phyloP scores from a whole-genome alignment of 2,113 vertebrate genomes.

The Syngnathoides biaculeatus region DNA sequence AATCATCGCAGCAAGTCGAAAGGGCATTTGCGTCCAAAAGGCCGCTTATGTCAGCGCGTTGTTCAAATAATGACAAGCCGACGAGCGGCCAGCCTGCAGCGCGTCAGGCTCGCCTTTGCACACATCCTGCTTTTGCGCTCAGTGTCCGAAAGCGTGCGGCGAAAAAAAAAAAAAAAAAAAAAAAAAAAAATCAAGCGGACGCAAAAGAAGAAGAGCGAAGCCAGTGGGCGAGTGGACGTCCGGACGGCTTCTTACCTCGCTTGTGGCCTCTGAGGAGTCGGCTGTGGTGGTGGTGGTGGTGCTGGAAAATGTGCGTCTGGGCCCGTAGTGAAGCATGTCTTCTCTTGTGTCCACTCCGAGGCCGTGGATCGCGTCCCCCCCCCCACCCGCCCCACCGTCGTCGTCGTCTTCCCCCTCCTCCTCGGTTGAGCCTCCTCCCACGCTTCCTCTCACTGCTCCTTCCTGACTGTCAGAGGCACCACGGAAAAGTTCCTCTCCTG shows the following conservation, averaged over 20 bases:
- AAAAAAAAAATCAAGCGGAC: background rate
- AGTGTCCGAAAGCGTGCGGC: background rate
- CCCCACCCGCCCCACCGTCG: conserved; percentile 42
- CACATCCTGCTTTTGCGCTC: conserved; percentile 24
- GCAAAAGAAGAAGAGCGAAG: background rate
- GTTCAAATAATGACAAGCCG: conserved; percentile 73
- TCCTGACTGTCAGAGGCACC: conserved; percentile 62
- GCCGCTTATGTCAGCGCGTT: conserved; percentile 52
- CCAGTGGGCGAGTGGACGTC: background rate
- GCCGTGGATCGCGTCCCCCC: conserved; percentile 20
- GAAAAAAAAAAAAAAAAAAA: conserved; percentile 26
- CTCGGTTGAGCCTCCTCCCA: conserved; percentile 48
- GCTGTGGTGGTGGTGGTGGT: conserved; percentile 63
- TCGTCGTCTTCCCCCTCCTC: too few relatives aligned
- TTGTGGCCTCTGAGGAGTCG: conserved; percentile 41
- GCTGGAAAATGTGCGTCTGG: conserved; percentile 48
- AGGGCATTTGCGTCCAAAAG: conserved; percentile 28
- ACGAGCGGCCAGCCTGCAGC: conserved; percentile 48
- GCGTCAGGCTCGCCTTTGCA: conserved; percentile 49
- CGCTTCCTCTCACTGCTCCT: conserved; percentile 60
- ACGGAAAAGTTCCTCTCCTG: conserved; percentile 58
- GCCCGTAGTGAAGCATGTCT: conserved; percentile 71
- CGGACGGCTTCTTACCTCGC: conserved; percentile 61
- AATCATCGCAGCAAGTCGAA: conserved; percentile 28
- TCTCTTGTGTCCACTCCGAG: conserved; percentile 54